Percentiles rank a stretch among this genome's conserved stretches.
These are phyloP conservation scores for Fabriciana adippe DNA, from an alignment of 2,888 invertebrate genomes.

Conservation along the genomic window DNA sequence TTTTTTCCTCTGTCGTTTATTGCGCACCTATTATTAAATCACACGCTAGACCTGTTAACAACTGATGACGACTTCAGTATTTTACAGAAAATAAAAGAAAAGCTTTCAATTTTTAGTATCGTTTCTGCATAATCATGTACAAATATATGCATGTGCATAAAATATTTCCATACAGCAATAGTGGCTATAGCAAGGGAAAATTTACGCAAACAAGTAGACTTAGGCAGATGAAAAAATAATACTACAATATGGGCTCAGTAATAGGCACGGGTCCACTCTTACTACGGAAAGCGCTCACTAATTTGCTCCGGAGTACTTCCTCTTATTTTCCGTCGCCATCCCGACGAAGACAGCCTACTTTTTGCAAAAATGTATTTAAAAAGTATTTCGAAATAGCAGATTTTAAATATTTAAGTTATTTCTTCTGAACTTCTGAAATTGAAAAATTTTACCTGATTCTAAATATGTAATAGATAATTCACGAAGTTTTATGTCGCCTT, in stretches of 20 bases:
- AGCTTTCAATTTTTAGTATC: neutral
- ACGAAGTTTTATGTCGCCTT: neutral
- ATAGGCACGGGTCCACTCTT: slow-evolving; percentile 71
- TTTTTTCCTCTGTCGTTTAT: slow-evolving; percentile 28
- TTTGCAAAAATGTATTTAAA: slow-evolving; percentile 48
- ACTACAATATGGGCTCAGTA: slow-evolving; percentile 70
- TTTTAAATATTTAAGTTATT: slow-evolving; percentile 13
- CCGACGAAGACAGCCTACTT: slow-evolving; percentile 51
- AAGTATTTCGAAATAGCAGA: slow-evolving; percentile 12
- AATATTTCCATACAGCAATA: slow-evolving; percentile 5
- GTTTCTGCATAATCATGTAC: neutral
- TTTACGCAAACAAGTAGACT: slow-evolving; percentile 47
- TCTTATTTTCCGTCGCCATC: slow-evolving; percentile 62
- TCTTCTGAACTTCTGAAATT: slow-evolving; percentile 1
- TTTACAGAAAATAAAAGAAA: neutral
- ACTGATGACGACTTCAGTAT: neutral
- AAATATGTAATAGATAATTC: neutral
- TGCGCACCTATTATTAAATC: slow-evolving; percentile 18
- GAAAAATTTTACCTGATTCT: neutral
- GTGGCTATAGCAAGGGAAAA: slow-evolving; percentile 7
- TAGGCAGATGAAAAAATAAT: slow-evolving; percentile 70
- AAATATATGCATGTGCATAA: slow-evolving; percentile 1
- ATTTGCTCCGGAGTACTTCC: slow-evolving; percentile 68
- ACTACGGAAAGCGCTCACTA: slow-evolving; percentile 68
- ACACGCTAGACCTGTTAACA: neutral